phyloP scores from a whole-genome alignment of 2,113 vertebrate species.

The Pitta sordida region DNA sequence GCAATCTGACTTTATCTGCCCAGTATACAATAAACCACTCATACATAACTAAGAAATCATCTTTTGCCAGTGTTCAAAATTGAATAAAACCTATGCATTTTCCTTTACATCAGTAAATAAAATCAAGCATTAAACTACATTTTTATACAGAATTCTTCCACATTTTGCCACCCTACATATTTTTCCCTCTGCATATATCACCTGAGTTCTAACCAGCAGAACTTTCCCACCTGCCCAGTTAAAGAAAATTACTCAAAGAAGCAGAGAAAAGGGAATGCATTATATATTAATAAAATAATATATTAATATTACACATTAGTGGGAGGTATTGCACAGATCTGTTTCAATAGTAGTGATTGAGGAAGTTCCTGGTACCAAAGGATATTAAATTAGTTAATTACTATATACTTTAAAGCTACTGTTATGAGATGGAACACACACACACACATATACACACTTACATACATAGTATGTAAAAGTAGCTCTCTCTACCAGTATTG shows the following conservation, averaged over 20 bases:
- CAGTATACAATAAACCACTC: neutral
- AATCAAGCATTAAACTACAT: neutral
- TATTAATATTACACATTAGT: neutral
- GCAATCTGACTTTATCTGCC: neutral
- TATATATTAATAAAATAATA: neutral
- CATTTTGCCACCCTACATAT: neutral
- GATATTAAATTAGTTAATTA: neutral
- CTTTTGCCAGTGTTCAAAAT: neutral
- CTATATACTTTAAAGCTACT: neutral
- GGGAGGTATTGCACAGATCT: neutral
- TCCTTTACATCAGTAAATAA: neutral
- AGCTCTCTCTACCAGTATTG: neutral
- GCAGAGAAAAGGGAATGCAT: neutral
- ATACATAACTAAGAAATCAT: neutral
- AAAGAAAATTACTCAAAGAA: neutral
- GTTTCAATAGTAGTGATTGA: neutral
- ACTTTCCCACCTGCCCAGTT: neutral
- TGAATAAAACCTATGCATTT: neutral
- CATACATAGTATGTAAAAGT: neutral
- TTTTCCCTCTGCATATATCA: neutral
- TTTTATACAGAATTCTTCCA: neutral
- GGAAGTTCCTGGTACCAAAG: neutral
- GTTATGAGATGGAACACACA: neutral
- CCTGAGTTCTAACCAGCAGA: neutral
- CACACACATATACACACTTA: neutral